phyloP scores from a whole-genome alignment of 2,797 vertebrate species.

The Chrysocyon brachyurus region DNA sequence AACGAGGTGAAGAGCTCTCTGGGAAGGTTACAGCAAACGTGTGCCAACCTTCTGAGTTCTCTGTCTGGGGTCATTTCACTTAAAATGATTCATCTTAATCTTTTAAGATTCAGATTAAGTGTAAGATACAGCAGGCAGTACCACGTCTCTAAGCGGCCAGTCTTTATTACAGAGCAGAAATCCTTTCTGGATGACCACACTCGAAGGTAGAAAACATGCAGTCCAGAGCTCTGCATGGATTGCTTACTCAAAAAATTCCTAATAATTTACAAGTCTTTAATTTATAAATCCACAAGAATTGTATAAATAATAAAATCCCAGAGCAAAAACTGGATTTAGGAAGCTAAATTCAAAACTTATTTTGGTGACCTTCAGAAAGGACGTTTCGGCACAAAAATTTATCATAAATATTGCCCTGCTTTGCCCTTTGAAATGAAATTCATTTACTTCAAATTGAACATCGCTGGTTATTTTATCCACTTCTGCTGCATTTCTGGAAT shows the following conservation, averaged over 20 bases:
- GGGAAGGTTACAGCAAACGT: not conserved
- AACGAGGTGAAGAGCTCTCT: constrained; percentile 40
- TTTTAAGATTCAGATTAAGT: not conserved
- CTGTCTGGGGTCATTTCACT: not conserved
- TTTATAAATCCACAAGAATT: too few relatives aligned
- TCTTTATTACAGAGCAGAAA: not conserved
- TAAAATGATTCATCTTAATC: not conserved
- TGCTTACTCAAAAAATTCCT: not conserved
- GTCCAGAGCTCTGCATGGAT: not conserved
- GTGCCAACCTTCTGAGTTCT: not conserved
- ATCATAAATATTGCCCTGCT: not conserved
- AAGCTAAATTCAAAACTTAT: constrained; percentile 22
- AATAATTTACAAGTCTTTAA: not conserved
- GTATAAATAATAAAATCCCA: not conserved
- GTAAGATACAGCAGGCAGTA: not conserved
- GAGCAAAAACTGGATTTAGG: constrained; percentile 47
- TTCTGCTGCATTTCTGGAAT: not conserved
- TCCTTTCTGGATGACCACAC: not conserved
- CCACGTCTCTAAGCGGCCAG: not conserved
- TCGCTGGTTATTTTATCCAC: not conserved
- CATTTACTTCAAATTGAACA: not conserved
- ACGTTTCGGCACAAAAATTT: constrained; percentile 38
- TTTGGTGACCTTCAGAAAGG: constrained; percentile 2
- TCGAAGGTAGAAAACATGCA: not conserved
- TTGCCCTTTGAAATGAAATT: constrained; percentile 36